These are phyloP conservation scores for Drosophila kokeensis DNA, from an alignment of 2,888 invertebrate species.

Conservation along the genomic window DNA sequence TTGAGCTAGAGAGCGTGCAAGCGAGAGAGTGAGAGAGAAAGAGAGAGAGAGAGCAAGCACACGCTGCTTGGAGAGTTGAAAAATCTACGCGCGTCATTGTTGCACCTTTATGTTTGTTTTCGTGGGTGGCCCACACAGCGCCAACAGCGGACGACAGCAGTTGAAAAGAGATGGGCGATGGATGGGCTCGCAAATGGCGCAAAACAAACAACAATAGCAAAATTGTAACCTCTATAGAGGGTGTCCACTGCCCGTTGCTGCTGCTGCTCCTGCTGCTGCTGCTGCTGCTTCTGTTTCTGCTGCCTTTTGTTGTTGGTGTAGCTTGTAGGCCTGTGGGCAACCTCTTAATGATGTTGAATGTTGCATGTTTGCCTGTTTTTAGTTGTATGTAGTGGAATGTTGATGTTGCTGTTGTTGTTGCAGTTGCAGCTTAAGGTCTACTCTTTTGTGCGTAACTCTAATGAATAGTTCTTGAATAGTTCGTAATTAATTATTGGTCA, in stretches of 20 bases:
- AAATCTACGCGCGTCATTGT: conserved; percentile 78
- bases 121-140: conserved; percentile 69
- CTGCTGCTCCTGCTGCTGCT: conserved; percentile 2
- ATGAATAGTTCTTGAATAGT: conserved; percentile 17
- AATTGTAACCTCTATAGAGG: conserved; percentile 77
- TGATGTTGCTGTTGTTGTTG: neutral
- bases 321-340: conserved; percentile 20
- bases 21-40: conserved; percentile 20
- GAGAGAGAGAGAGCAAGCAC: conserved; percentile 23
- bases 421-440: conserved; percentile 6
- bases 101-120: conserved; percentile 82
- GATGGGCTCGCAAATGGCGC: conserved; percentile 59
- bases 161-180: conserved; percentile 23
- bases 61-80: conserved; percentile 47
- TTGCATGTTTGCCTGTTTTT: conserved; percentile 7
- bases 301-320: conserved; percentile 13
- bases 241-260: conserved; percentile 51
- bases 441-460: neutral
- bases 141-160: conserved; percentile 9
- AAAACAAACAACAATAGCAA: conserved; percentile 76
- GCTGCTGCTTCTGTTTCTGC: neutral
- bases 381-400: neutral
- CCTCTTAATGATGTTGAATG: conserved; percentile 34
- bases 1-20: conserved; percentile 2
- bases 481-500: conserved; percentile 31